Conservation (phyloP, 2,113 vertebrate species). For the Pterocles gutturalis region DNA sequence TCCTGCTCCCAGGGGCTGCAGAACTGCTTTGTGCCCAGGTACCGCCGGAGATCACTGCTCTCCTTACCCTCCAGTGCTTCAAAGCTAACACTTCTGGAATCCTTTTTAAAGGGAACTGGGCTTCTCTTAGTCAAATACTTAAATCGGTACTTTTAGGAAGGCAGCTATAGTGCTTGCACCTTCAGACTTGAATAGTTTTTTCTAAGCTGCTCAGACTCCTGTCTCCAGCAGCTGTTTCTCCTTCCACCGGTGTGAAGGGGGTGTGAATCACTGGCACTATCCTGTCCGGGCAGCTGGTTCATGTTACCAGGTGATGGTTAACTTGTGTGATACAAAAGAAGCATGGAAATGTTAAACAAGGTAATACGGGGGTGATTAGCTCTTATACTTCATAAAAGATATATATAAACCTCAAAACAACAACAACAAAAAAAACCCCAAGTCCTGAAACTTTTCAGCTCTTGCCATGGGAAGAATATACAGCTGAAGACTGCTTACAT, state of each 20-base stretch:
- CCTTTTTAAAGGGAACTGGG: neutral
- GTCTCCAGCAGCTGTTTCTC: neutral
- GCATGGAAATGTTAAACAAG: neutral
- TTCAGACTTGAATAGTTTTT: neutral
- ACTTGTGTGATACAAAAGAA: neutral
- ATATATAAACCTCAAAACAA: neutral
- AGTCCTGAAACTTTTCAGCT: neutral
- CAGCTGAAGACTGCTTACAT: neutral
- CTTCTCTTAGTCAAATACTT: neutral
- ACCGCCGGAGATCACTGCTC: accelerated
- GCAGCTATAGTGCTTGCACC: accelerated
- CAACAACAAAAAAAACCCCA: neutral
- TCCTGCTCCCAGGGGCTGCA: neutral
- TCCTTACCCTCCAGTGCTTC: neutral
- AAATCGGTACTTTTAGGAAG: neutral
- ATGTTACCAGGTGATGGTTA: neutral
- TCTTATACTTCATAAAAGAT: neutral
- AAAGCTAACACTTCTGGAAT: neutral
- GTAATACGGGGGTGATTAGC: neutral
- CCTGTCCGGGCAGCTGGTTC: neutral
- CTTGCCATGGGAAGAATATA: neutral
- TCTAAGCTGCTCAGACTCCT: accelerated
- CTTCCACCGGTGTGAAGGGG: neutral
- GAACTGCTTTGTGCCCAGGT: neutral
- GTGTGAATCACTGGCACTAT: neutral